Evolutionary conservation across 2,113 vertebrate genomes (phyloP).

Genomic region (Noturus placidus): DNA sequence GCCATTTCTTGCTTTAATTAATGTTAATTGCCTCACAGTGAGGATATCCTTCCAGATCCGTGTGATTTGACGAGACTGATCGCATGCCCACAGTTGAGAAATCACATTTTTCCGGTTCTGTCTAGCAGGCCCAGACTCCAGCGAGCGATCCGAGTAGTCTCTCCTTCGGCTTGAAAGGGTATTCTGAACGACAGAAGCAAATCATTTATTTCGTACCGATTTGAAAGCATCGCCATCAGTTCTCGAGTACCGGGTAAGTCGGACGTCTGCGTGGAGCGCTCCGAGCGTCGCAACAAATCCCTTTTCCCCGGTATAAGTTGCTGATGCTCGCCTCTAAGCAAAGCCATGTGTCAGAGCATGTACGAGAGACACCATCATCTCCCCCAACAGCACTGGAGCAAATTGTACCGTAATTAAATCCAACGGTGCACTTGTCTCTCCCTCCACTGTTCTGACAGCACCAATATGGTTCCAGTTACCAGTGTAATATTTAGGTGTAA

Average conservation of each 20-base stretch:
- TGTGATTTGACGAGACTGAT: not conserved
- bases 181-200: not conserved
- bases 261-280: not conserved
- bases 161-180: not conserved
- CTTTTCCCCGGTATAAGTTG: conserved; percentile 31
- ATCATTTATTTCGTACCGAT: not conserved
- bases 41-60: conserved; percentile 10
- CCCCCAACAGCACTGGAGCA: conserved; percentile 73
- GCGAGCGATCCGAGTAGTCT: not conserved
- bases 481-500: conserved; percentile 63
- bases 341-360: conserved; percentile 77
- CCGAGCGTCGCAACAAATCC: not conserved
- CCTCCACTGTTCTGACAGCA: conserved; percentile 56
- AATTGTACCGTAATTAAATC: conserved; percentile 81
- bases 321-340: conserved; percentile 74
- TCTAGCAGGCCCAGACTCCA: not conserved
- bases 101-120: not conserved
- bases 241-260: not conserved
- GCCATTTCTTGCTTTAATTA: conserved; percentile 27
- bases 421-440: conserved; percentile 71
- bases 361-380: conserved; percentile 66
- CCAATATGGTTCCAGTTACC: conserved; percentile 74
- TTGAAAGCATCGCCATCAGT: not conserved
- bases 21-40: conserved; percentile 27
- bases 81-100: not conserved